These are phyloP conservation scores for Drosophila lowei DNA, from an alignment of 1,140 invertebrate species.

Conservation along the genomic window DNA sequence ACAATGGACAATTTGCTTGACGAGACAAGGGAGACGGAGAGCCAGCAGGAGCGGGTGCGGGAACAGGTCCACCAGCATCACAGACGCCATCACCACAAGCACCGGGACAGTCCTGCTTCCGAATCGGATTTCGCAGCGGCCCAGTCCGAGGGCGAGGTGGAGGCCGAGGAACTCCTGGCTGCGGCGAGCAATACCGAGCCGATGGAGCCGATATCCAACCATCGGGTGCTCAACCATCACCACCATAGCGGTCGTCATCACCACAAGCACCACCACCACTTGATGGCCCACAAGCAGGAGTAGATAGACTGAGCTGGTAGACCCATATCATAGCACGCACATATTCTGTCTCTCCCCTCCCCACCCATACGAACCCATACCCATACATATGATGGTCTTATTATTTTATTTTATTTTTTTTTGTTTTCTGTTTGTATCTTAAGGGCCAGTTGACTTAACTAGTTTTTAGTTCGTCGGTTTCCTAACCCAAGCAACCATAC, in stretches of 20 bases:
- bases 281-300: slow-evolving; percentile 43
- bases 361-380: neutral
- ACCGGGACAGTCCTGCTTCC: neutral
- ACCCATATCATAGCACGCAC: neutral
- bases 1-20: slow-evolving; percentile 71
- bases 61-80: slow-evolving; percentile 43
- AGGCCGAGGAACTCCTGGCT: slow-evolving; percentile 25
- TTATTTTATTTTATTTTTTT: slow-evolving; percentile 16
- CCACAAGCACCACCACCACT: slow-evolving; percentile 49
- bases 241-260: slow-evolving; percentile 50
- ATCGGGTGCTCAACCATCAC: slow-evolving; percentile 43
- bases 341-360: slow-evolving; percentile 3
- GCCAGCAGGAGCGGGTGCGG: slow-evolving; percentile 9
- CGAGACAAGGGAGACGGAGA: slow-evolving; percentile 49
- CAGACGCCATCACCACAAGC: slow-evolving; percentile 51
- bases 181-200: slow-evolving; percentile 41
- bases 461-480: slow-evolving; percentile 63
- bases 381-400: slow-evolving; percentile 32
- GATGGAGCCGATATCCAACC: slow-evolving; percentile 36
- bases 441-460: slow-evolving; percentile 77
- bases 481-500: neutral
- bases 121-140: slow-evolving; percentile 5
- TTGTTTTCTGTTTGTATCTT: slow-evolving; percentile 58
- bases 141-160: slow-evolving; percentile 14
- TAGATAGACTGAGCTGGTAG: slow-evolving; percentile 29